Evolutionary conservation across 2,113 vertebrate genomes (phyloP), one percentile per base, ranked within the genome.

Genomic region (Rhea pennata): DNA sequence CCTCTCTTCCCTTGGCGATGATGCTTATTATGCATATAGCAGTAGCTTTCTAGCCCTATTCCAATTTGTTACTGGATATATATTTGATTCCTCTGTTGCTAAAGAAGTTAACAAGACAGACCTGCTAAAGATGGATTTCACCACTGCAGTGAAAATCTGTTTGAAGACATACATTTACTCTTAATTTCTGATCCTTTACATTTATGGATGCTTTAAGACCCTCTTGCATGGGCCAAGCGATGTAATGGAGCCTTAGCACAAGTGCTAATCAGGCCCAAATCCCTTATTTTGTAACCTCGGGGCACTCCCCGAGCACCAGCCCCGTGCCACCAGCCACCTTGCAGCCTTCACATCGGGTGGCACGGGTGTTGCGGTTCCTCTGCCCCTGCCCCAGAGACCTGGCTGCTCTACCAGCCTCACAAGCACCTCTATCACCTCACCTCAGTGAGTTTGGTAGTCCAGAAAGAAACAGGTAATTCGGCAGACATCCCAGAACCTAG

Each of bases 71-170:
- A 56, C 4, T 62, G 17, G 48, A 88, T 48, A 71, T 48, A 81
- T 58, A 73, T 93, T 78, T 39, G 77, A 74, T 42, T 79, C 53
- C 95, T 95, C 70, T 88, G 31, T 72, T 92, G 70, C 84, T 73
- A 48, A 74, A 96, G 84, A 44, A 77, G 9, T 81, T 77, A 95
- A 79, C 23, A 66, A 95, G 85, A 48, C 90, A 72, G 8, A 4
- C 33, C 65, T 72, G 48, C 70, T 82, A 48, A 83, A 71, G 48
- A 51, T 40, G 46, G 44, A 62, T 96, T 93, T 80, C 71, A 70
- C 36, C 15, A 46, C 42, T 71, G 23, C 10, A n/a, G 29, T 46
- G 39, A 80, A 79, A 10, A 84, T 26, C 50, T 83, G 33, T 14
- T 65, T 46, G 22, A 88, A 92, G 36, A 71, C 26, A 19, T 22